Percentiles rank a stretch among this genome's conserved stretches.
Evolutionary conservation across 2,888 invertebrate species (phyloP).

Genomic region (Pammene aurita): DNA sequence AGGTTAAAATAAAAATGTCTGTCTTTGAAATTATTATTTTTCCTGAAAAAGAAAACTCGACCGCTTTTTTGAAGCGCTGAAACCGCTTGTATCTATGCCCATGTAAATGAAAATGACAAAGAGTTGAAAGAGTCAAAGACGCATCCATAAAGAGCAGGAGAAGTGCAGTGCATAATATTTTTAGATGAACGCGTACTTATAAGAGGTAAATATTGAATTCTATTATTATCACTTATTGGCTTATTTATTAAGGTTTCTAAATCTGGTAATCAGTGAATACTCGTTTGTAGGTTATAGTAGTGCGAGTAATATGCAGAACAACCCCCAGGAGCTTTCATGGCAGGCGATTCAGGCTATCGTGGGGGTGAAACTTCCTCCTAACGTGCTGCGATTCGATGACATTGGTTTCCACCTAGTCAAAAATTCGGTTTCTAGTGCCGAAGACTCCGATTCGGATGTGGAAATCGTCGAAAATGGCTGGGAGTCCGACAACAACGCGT

Average conservation of each 20-base stretch:
- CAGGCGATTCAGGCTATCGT: conserved; percentile 83
- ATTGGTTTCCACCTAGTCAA: conserved; percentile 80
- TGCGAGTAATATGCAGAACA: conserved; percentile 84
- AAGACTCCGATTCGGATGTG: conserved; percentile 80
- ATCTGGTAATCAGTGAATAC: conserved; percentile 73
- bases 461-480: conserved; percentile 81
- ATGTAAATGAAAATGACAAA: conserved; percentile 47
- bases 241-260: conserved; percentile 49
- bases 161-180: conserved; percentile 78
- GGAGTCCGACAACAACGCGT: conserved; percentile 79
- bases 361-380: conserved; percentile 81
- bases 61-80: not conserved
- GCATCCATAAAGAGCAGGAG: conserved; percentile 50
- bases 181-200: conserved; percentile 77
- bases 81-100: conserved; percentile 23
- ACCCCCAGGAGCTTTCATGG: conserved; percentile 84
- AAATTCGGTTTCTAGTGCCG: conserved; percentile 74
- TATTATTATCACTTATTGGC: conserved; percentile 45
- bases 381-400: conserved; percentile 81
- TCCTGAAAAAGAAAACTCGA: not conserved
- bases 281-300: conserved; percentile 84
- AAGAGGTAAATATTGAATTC: conserved; percentile 68
- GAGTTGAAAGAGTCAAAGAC: conserved; percentile 50
- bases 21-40: no score
- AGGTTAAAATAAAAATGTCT: not conserved